Conservation (phyloP, 2,888 invertebrate species). For the Macaria notata region DNA sequence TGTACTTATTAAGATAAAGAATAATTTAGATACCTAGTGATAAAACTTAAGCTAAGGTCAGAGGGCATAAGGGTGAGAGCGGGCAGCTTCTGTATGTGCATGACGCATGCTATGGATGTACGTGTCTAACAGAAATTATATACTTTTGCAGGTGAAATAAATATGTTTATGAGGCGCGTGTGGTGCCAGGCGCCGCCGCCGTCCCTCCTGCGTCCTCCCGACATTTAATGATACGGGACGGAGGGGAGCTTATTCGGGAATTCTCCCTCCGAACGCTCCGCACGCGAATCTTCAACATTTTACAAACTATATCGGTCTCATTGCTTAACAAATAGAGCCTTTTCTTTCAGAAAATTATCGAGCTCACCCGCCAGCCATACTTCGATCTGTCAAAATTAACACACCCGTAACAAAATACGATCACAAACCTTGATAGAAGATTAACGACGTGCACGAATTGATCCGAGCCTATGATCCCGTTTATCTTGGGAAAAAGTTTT, state of each 20-base stretch:
- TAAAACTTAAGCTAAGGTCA: no score
- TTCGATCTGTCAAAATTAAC: conserved; percentile 70
- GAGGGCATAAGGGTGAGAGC: no score
- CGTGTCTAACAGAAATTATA: conserved; percentile 8
- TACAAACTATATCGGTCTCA: conserved; percentile 24
- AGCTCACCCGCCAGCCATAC: conserved; percentile 75
- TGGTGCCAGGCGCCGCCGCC: conserved; percentile 67
- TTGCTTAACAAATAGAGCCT: conserved; percentile 32
- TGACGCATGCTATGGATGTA: conserved; percentile 1
- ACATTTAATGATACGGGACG: conserved; percentile 66
- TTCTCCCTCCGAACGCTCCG: conserved; percentile 36
- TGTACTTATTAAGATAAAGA: no score
- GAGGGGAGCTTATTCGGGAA: conserved; percentile 52
- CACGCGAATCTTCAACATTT: conserved; percentile 36
- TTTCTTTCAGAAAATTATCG: conserved; percentile 26
- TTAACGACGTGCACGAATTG: neutral
- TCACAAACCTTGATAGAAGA: conserved; percentile 25
- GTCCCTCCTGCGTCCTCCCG: conserved; percentile 54
- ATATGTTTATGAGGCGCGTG: conserved; percentile 40
- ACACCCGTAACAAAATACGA: conserved; percentile 28
- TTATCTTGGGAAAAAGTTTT: conserved; percentile 47
- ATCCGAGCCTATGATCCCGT: conserved; percentile 8
- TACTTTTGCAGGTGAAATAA: conserved; percentile 44
- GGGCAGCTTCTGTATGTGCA: no score
- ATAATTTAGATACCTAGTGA: no score